Evolutionary conservation across 2,113 vertebrate genomes (phyloP).

Genomic region (Herpailurus yagouaroundi): DNA sequence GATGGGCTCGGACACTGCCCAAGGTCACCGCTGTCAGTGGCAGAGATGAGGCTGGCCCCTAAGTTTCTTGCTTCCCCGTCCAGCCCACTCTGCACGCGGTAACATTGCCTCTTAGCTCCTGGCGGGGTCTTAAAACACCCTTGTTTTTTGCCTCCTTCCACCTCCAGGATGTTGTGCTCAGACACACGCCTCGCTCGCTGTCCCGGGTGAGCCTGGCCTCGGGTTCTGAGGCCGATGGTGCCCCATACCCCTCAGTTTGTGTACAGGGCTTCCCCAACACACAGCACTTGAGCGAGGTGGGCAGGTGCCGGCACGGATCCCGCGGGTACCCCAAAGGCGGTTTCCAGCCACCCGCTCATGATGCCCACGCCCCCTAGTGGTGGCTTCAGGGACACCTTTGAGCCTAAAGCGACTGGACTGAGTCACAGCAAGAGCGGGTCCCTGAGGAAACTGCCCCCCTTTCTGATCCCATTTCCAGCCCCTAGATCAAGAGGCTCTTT

Average conservation of each 20-base stretch:
- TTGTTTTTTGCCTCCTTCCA: background rate
- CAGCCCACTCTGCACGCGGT: background rate
- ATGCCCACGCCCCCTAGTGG: background rate
- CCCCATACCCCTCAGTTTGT: background rate
- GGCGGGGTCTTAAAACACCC: background rate
- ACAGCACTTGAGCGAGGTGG: rapidly evolving
- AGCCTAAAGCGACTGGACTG: background rate
- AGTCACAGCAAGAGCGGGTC: background rate
- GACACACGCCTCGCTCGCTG: background rate
- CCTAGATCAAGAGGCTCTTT: background rate
- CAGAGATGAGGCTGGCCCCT: background rate
- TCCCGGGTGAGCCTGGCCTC: background rate
- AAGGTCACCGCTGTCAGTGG: background rate
- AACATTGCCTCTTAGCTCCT: background rate
- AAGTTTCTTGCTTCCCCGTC: background rate
- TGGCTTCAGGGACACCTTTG: background rate
- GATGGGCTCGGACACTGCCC: background rate
- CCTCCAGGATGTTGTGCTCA: background rate
- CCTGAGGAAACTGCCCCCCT: background rate
- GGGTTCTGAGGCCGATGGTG: background rate
- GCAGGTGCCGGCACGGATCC: background rate
- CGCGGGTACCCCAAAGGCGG: background rate
- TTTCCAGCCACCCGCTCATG: background rate
- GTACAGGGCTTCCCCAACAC: background rate
- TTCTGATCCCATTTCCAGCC: background rate